Evolutionary conservation across 2,113 vertebrate species (phyloP), one percentile per base, ranked within the genome.

Genomic region (Mirza zaza): DNA sequence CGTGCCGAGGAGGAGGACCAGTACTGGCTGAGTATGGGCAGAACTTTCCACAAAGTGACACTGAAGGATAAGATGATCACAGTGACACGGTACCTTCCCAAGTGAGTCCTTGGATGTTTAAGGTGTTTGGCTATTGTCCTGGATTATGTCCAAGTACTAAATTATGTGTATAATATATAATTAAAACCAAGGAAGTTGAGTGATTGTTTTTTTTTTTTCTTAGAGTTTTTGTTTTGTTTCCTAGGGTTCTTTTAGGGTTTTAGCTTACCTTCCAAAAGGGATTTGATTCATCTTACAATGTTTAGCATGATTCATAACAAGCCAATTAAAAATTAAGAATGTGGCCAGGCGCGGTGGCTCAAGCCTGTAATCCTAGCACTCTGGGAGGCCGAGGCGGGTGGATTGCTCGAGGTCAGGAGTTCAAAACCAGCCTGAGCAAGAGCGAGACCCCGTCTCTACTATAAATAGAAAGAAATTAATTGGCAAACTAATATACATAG

Each of bases 31-130:
- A 99, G 99, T 71, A 99, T 99, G 99, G 99, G 99, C 27, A 99
- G 99, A 23, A 99, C 99, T 5, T 99, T 99, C 98, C 99, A 99
- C 95, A 99, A 99, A 98, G 99, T 99, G 81, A 99, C 99, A 7
- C 98, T 99, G 63, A 99, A 99, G 97, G 99, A 99, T 98, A 99
- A 99, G 97, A 99, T 99, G 86, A 99, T 99, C 97, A 99, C 99
- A 0, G 99, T 99, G 63, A 99, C 99, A 14, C 99, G 99, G 9
- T 99, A 99, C 97, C 98, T 99, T 84, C 99, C 99, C 14, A 99
- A 99, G 99, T 99, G 97, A 99, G 99, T 98, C 42, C 57, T 68
- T 86, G 48, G 39, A 20, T 32, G 6, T 32, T 76, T 59, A 18
- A 29, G 11, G n/a, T 68, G 27, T 93, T 76, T 20, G 14, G 5